Base-by-base conservation (phyloP, 2,888 invertebrate genomes). In the Cheilosia scutellata region DNA sequence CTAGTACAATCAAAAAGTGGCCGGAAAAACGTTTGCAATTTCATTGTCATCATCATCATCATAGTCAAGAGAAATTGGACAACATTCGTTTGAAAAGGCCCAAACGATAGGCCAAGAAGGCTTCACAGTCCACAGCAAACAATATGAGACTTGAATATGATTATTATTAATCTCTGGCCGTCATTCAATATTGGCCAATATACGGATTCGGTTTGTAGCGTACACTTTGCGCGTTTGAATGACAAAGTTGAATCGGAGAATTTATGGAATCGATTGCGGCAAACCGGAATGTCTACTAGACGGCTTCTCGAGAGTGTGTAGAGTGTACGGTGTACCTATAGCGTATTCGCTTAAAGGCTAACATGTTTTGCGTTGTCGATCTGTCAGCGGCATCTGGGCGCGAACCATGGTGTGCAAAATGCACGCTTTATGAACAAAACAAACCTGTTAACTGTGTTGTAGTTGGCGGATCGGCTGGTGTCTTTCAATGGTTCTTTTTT, bases 311-410 rank as follows among this genome's bases (percentile, higher is more conserved):
- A 37, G 37, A 37, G 11, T 29, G 60, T 33, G 42, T 13, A 5
- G 49, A 16, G 25, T n/a, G n/a, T n/a, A n/a, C n/a, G n/a, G n/a
- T n/a, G 5, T 47, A 5, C 16, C n/a, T 47, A n/a, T 53, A 37
- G 65, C 37, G 53, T 47, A 57, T 65, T 60, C 25, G 58, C 74
- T 74, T 79, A 83, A 83, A 83, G 83, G 83, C 83, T 78, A 83
- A 84, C 78, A 58, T 70, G 75, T 62, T 83, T 83, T 62, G 51
- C 77, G 66, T 78, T 72, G 83, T 75, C 58, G 83, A 70, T 70
- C 83, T 78, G 78, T 84, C 78, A 79, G 68, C 82, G 65, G 60
- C 47, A 65, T 55, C 57, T 37, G 58, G 40, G 47, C 57, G 57
- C 33, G 25, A 13, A 27, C 42, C 25, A 16, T 29, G 42, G 68